Evolutionary conservation across 1,140 invertebrate genomes (phyloP), one percentile per base, ranked within the genome.

Genomic region (Drosophila bifasciata): DNA sequence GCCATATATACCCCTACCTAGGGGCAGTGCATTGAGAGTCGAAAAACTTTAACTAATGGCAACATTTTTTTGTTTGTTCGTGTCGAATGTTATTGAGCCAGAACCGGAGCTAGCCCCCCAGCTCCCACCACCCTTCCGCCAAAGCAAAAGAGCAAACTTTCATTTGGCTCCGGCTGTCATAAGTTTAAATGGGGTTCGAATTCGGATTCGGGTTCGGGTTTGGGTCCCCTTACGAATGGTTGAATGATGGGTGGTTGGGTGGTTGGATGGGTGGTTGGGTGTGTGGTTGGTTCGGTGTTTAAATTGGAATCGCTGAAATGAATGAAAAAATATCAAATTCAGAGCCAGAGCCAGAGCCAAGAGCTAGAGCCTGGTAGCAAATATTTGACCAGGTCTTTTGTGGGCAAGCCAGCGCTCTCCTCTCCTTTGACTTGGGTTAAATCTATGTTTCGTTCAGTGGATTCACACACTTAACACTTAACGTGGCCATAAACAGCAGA

Each of bases 81-180:
- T 60, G 60, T 74, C 74, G 69, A 64, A 53, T 73, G 79, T 55
- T 77, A 77, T 81, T 73, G 78, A 61, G 55, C 19, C 5, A 8
- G 23, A 15, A 13, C 49, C 23, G 45, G 9, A 17, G 17, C 11
- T n/a, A n/a, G n/a, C n/a, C n/a, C n/a, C n/a, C n/a, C n/a, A n/a
- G n/a, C n/a, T n/a, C n/a, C n/a, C n/a, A n/a, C n/a, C n/a, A n/a
- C n/a, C n/a, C n/a, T n/a, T 15, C 28, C 19, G 1, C 36, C 55
- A 61, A 73, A 56, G 68, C 57, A 58, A 57, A 60, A 57, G 61
- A 61, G 58, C 60, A 79, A 85, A 85, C 66, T 76, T 84, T 79
- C 66, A 76, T 79, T 85, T 84, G 80, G 71, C 76, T 85, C 40
- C 49, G 51, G 59, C 67, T 76, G 76, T 72, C 76, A 84, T 76